Conservation (phyloP, 2,797 vertebrate species). For the Sebastes cheni region DNA sequence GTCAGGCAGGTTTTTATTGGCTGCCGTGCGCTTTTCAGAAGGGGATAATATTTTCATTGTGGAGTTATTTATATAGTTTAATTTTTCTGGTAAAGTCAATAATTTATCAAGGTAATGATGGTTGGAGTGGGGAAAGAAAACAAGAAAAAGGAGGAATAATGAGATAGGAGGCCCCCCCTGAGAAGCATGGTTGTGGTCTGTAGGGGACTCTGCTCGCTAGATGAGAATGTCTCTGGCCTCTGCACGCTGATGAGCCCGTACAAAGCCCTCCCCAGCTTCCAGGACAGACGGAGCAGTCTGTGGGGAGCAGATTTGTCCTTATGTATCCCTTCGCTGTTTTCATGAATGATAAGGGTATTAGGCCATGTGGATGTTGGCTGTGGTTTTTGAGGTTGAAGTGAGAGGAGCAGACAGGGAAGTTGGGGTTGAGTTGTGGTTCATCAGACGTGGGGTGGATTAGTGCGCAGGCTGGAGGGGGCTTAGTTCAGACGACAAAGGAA, state of each 20-base stretch:
- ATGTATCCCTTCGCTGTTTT: slow-evolving; percentile 37
- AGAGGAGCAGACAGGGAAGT: slow-evolving; percentile 43
- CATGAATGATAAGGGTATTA: slow-evolving; percentile 59
- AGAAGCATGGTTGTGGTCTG: slow-evolving; percentile 53
- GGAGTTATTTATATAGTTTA: slow-evolving; percentile 80
- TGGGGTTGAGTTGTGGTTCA: slow-evolving; percentile 55
- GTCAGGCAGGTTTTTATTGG: slow-evolving; percentile 82
- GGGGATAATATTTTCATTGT: slow-evolving; percentile 82
- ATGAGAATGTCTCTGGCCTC: slow-evolving; percentile 41
- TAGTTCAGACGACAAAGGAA: slow-evolving; percentile 47
- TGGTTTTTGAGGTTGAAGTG: slow-evolving; percentile 54
- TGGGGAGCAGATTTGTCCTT: slow-evolving; percentile 36
- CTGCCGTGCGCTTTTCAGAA: slow-evolving; percentile 70
- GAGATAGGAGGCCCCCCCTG: slow-evolving; percentile 59
- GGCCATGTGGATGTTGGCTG: slow-evolving; percentile 62
- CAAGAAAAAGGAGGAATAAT: slow-evolving; percentile 69
- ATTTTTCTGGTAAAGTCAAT: slow-evolving; percentile 82
- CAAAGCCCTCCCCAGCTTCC: slow-evolving; percentile 27
- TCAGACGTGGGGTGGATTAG: slow-evolving; percentile 45
- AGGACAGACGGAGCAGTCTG: slow-evolving; percentile 34
- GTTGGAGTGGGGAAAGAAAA: slow-evolving; percentile 75
- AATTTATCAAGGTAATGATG: slow-evolving; percentile 82
- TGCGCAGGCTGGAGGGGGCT: slow-evolving; percentile 18
- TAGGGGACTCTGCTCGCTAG: slow-evolving; percentile 15
- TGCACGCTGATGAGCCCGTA: slow-evolving; percentile 30